Evolutionary conservation across 2,888 invertebrate species (phyloP).

Genomic region (Oeneis ivallda): DNA sequence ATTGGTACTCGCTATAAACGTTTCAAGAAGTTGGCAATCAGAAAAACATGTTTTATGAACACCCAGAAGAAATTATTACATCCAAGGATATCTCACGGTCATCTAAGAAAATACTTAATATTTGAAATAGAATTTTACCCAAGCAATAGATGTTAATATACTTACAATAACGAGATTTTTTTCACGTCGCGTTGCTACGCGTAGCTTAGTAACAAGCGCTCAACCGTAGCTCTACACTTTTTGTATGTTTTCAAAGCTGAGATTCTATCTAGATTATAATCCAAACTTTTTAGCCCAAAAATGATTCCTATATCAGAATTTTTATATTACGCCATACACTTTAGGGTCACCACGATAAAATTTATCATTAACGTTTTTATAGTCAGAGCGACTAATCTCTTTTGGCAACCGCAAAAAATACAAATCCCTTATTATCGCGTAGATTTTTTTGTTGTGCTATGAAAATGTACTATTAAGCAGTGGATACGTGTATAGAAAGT

Average conservation of each 20-base stretch:
- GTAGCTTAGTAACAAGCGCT: not conserved
- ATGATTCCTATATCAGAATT: not conserved
- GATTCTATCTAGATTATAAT: constrained; percentile 17
- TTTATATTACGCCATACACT: not conserved
- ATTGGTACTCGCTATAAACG: not conserved
- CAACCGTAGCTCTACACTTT: constrained; percentile 3
- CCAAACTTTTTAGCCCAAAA: constrained; percentile 4
- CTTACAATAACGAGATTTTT: too few species aligned
- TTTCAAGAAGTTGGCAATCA: not conserved
- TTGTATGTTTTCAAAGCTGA: constrained; percentile 5
- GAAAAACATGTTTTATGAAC: not conserved
- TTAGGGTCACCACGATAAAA: constrained; percentile 18
- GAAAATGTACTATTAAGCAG: constrained; percentile 67
- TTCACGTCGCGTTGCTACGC: not conserved
- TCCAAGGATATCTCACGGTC: not conserved
- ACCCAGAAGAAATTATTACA: not conserved
- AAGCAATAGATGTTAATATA: not conserved
- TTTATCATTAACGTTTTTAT: constrained; percentile 38
- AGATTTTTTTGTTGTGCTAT: constrained; percentile 58
- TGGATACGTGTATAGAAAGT: constrained; percentile 59
- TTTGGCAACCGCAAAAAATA: constrained; percentile 65
- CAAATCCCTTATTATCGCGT: constrained; percentile 69
- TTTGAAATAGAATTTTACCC: not conserved
- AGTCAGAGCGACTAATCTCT: constrained; percentile 65
- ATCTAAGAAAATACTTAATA: not conserved